Percentiles rank a stretch among this genome's conserved stretches.
These are phyloP conservation scores for Varanus salvator DNA, from an alignment of 2,113 vertebrate species.

Conservation along the genomic window DNA sequence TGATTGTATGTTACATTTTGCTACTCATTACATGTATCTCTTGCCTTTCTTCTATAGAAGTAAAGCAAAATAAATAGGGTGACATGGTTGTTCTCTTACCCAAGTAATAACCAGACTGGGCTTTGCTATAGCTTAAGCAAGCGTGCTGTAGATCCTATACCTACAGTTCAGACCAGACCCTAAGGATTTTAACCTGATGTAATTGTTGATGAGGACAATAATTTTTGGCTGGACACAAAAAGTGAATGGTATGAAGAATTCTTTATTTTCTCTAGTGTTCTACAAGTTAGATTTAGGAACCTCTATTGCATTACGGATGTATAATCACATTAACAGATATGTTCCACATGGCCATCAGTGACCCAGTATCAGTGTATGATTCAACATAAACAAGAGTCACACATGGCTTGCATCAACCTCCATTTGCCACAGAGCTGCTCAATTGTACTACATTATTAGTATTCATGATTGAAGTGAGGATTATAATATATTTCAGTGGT, in stretches of 20 bases:
- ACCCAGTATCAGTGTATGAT: neutral
- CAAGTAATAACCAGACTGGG: neutral
- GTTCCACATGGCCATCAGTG: neutral
- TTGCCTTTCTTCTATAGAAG: neutral
- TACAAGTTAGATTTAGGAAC: neutral
- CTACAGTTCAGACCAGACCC: neutral
- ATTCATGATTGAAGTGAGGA: neutral
- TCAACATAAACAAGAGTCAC: neutral
- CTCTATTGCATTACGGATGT: neutral
- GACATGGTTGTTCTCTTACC: neutral
- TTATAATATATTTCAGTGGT: neutral
- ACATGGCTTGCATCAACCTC: neutral
- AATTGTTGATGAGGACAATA: neutral
- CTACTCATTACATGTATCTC: neutral
- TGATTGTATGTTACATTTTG: neutral
- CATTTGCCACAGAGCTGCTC: no score
- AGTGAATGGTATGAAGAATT: neutral
- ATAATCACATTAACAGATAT: neutral
- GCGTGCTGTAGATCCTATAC: neutral
- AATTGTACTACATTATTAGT: no score
- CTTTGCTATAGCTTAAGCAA: neutral
- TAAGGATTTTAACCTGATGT: neutral
- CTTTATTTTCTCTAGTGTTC: neutral
- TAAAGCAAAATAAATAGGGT: neutral
- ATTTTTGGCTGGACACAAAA: neutral